Base-by-base conservation (phyloP, 2,113 vertebrate species). In the Montifringilla adamsi region DNA sequence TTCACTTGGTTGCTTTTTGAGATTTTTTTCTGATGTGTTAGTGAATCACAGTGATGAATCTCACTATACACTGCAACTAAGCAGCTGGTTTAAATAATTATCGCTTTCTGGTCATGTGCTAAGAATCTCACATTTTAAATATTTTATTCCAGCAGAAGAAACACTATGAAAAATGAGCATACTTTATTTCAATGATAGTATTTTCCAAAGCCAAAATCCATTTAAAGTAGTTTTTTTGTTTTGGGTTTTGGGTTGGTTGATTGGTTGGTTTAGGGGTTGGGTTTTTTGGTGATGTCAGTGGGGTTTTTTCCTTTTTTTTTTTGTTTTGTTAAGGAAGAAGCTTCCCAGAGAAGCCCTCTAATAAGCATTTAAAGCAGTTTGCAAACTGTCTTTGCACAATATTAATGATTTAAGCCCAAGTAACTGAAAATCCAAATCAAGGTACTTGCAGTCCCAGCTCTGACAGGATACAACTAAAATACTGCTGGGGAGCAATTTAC, bases 1-100 rank as follows among this genome's bases (percentile, higher is more conserved):
- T 92, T 84, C 69, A 82, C 53, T 82, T 64, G 4, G n/a, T 37
- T 75, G 41, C 27, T 76, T 60, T 64, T 33, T 39, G 21, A 16
- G 21, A 5, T 9, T 39, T 75, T 50, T 80, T 58, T 28, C 52
- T 77, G 11, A 75, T 18, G 26, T 79, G 74, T 33, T 64, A 60
- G 56, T 76, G 58, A 89, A 79, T 89, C 58, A 78, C 47, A 91
- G 49, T 4, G 3, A 89, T 77, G 87, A 89, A 73, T 72, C 72
- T 33, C 75, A 68, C 27, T 55, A 68, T 17, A 69, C 35, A 20
- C 56, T 50, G 52, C 49, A 84, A 58, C 15, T 8, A 93, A 33
- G 77, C 58, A 75, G 60, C 74, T 64, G 49, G 11, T 73, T 92
- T 75, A 92, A 91, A 35, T 60, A 93, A 95, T 89, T 93, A 91